phyloP scores from a whole-genome alignment of 2,113 vertebrate genomes.

The Rhynchomys soricoides region DNA sequence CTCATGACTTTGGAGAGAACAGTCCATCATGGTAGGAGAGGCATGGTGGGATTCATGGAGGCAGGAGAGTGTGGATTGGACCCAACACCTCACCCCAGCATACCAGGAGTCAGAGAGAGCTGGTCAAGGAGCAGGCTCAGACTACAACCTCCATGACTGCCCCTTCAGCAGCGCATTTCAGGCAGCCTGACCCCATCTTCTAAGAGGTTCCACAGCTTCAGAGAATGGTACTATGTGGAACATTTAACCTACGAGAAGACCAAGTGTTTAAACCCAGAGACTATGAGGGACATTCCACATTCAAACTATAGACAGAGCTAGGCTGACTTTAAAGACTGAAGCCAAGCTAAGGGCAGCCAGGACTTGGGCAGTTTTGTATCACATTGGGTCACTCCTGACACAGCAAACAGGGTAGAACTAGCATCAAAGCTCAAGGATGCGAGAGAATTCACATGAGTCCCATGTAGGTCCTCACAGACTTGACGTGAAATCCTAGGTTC shows the following conservation, averaged over 20 bases:
- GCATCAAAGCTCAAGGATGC: not conserved
- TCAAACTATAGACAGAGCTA: not conserved
- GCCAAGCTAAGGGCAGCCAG: not conserved
- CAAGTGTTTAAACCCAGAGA: not conserved
- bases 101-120: not conserved
- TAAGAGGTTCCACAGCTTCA: not conserved
- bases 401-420: not conserved
- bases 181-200: not conserved
- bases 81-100: not conserved
- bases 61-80: not conserved
- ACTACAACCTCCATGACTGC: not conserved
- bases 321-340: not conserved
- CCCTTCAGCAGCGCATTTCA: not conserved
- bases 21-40: not conserved
- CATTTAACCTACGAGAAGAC: not conserved
- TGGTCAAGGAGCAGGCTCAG: not conserved
- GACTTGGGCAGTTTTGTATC: not conserved
- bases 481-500: not conserved
- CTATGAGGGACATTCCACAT: not conserved
- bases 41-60: not conserved
- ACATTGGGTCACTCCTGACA: not conserved
- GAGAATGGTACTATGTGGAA: too few relatives aligned
- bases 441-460: accelerated
- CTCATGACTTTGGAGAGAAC: not conserved
- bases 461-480: not conserved